A percentile compares a stretch with the other conserved stretches of the same genome.
Evolutionary conservation across 2,888 invertebrate species (phyloP).

Genomic region (Lapara coniferarum): DNA sequence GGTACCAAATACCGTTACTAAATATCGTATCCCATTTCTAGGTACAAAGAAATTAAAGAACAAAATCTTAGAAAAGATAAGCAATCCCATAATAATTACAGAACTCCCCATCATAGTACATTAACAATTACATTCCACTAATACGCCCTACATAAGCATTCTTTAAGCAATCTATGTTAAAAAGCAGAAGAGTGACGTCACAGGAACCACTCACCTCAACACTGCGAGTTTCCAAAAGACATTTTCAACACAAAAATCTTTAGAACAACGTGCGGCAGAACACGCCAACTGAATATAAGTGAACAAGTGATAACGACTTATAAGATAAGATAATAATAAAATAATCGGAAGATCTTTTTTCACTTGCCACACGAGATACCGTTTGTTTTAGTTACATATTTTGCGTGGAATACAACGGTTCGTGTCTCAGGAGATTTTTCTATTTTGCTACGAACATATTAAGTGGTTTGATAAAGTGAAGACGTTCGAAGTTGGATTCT

Average conservation of each 20-base stretch:
- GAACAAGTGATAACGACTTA: constrained; percentile 29
- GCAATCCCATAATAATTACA: no score
- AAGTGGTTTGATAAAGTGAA: neutral
- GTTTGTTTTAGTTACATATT: constrained; percentile 11
- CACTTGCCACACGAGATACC: constrained; percentile 50
- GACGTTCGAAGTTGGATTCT: neutral
- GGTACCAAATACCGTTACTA: no score
- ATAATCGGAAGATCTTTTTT: constrained; percentile 62
- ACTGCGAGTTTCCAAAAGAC: constrained; percentile 4
- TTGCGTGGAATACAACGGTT: neutral
- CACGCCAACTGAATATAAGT: constrained; percentile 23
- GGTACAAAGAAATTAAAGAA: no score
- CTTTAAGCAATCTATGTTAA: neutral
- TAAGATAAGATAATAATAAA: constrained; percentile 64
- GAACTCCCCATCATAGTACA: no score
- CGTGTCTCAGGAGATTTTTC: no score
- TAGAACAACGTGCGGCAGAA: constrained; percentile 6
- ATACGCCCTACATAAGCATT: no score
- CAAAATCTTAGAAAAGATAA: no score
- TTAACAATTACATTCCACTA: no score
- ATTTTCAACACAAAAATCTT: constrained; percentile 7
- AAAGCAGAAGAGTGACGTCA: neutral
- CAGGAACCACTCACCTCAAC: neutral
- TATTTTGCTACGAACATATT: no score
- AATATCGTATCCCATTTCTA: no score